phyloP scores from a whole-genome alignment of 2,113 vertebrate genomes.

The Alexandromys fortis region DNA sequence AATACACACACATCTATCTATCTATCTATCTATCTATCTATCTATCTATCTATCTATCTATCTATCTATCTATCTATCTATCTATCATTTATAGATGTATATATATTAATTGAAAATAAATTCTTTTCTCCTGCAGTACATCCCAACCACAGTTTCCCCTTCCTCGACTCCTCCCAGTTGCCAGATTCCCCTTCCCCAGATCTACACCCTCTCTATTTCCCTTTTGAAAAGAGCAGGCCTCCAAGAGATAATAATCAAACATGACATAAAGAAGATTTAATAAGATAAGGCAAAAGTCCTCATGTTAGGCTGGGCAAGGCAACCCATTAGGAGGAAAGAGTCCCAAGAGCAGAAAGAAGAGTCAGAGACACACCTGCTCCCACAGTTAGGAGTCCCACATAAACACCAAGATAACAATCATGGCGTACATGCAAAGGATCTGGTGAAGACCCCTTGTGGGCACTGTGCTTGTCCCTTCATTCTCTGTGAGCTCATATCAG shows the following conservation, averaged over 20 bases:
- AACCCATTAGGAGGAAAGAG: background rate
- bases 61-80: too few relatives aligned
- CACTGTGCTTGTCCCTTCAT: background rate
- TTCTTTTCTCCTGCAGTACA: background rate
- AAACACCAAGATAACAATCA: background rate
- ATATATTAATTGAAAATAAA: background rate
- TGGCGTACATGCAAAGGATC: too few relatives aligned
- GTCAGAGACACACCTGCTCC: background rate
- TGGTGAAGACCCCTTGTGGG: background rate
- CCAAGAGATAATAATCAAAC: background rate
- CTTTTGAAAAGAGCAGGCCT: background rate
- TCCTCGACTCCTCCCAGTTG: background rate
- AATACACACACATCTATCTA: too few relatives aligned
- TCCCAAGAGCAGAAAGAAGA: background rate
- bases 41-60: too few relatives aligned
- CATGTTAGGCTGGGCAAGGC: background rate
- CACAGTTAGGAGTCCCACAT: background rate
- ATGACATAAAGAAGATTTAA: background rate
- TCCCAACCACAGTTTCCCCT: background rate
- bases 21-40: too few relatives aligned
- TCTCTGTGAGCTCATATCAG: background rate
- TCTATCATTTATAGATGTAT: accelerated
- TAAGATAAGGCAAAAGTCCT: background rate
- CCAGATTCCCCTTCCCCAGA: background rate
- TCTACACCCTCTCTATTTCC: background rate